Percentiles rank a stretch among this genome's conserved stretches.
These are phyloP conservation scores for Ylistrum balloti DNA, from an alignment of 1,140 invertebrate genomes.

Conservation along the genomic window DNA sequence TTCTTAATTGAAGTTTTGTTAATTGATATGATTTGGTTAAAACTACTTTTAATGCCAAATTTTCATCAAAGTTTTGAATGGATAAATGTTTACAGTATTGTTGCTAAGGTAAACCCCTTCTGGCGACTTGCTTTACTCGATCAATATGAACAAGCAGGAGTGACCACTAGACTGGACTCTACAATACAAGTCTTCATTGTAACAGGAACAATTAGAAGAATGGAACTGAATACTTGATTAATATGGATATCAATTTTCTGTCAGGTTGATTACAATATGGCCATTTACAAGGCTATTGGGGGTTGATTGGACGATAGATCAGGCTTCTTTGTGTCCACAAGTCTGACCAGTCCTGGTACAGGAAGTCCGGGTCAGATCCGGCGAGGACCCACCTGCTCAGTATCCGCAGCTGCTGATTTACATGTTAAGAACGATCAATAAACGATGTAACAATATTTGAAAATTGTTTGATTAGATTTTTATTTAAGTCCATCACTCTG, in stretches of 20 bases:
- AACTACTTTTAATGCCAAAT: no score
- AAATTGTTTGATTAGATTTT: no score
- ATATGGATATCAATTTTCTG: slow-evolving; percentile 35
- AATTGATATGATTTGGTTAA: no score
- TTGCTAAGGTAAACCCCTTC: no score
- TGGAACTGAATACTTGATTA: slow-evolving; percentile 40
- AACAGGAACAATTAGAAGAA: neutral
- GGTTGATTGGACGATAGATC: neutral
- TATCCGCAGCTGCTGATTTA: neutral
- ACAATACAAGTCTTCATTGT: slow-evolving; percentile 20
- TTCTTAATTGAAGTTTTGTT: no score
- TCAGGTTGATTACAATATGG: slow-evolving; percentile 19
- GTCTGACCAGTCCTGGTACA: slow-evolving; percentile 13
- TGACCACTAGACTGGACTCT: neutral
- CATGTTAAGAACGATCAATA: neutral
- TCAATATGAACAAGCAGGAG: neutral
- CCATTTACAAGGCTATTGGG: slow-evolving; percentile 17
- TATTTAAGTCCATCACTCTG: no score
- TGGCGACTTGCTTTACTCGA: neutral
- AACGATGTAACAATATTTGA: no score
- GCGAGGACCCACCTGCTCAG: neutral
- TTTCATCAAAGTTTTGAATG: no score
- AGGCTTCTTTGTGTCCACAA: neutral
- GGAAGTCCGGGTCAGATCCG: slow-evolving; percentile 5
- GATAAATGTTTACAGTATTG: no score